Evolutionary conservation across 2,888 invertebrate species (phyloP).

Genomic region (Netelia melanura): DNA sequence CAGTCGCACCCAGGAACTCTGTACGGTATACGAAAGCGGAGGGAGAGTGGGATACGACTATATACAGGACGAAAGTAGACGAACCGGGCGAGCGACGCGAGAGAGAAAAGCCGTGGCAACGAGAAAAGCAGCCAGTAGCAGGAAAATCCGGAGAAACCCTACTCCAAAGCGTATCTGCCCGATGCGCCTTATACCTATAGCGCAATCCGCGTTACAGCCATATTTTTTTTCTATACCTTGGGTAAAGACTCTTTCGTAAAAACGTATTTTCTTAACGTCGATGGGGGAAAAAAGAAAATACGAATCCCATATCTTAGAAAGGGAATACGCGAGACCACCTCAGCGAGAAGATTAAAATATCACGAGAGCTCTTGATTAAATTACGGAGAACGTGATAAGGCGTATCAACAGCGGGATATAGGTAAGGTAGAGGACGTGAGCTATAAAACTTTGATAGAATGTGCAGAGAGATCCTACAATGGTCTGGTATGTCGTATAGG

Average conservation of each 20-base stretch:
- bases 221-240: conserved; percentile 18
- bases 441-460: background rate
- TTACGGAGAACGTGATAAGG: background rate
- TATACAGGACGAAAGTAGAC: conserved; percentile 26
- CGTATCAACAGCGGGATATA: background rate
- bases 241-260: background rate
- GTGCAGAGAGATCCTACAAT: background rate
- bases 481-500: background rate
- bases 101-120: conserved; percentile 56
- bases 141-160: conserved; percentile 47
- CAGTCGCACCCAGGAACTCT: conserved; percentile 43
- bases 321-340: background rate
- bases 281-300: background rate
- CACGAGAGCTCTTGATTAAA: conserved; percentile 34
- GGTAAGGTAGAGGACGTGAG: background rate
- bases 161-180: conserved; percentile 14
- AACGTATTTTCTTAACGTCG: conserved; percentile 21
- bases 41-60: conserved; percentile 25
- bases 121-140: conserved; percentile 40
- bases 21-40: conserved; percentile 8
- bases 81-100: conserved; percentile 49
- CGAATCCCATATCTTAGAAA: background rate
- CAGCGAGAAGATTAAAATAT: conserved; percentile 33
- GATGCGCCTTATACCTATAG: background rate
- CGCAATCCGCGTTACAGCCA: background rate